Evolutionary conservation across 2,888 invertebrate genomes (phyloP).

Genomic region (Epirrita christyi): DNA sequence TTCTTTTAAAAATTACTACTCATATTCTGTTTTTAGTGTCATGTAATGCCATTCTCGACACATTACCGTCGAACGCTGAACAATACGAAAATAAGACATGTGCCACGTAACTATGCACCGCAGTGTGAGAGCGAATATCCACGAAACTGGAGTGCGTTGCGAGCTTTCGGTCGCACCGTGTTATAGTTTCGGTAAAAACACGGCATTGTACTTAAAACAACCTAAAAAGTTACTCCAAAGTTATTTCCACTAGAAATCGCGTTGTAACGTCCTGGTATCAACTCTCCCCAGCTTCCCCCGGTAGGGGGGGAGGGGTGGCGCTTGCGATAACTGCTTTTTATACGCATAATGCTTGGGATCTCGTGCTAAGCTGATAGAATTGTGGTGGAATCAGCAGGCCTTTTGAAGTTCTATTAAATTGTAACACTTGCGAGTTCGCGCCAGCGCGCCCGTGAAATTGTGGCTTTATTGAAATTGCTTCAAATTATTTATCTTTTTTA

Average conservation of each 20-base stretch:
- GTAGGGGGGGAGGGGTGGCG: conserved; percentile 29
- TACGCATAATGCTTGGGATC: conserved; percentile 82
- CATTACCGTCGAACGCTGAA: conserved; percentile 46
- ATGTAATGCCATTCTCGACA: too few relatives aligned
- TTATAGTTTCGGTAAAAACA: conserved; percentile 51
- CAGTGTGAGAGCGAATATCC: conserved; percentile 24
- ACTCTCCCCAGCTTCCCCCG: conserved; percentile 36
- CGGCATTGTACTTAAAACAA: conserved; percentile 67
- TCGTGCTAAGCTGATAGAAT: conserved; percentile 84
- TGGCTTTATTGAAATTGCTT: conserved; percentile 78
- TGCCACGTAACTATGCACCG: conserved; percentile 36
- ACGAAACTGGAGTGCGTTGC: conserved; percentile 41
- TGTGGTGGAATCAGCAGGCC: conserved; percentile 82
- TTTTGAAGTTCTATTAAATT: conserved; percentile 84
- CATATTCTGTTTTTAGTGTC: too few relatives aligned
- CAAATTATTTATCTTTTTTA: conserved; percentile 70
- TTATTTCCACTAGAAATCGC: conserved; percentile 53
- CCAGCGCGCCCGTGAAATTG: conserved; percentile 81
- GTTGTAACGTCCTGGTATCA: conserved; percentile 50
- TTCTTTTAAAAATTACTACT: too few relatives aligned
- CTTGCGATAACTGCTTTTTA: conserved; percentile 81
- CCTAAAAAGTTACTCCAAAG: conserved; percentile 61
- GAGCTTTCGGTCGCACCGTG: conserved; percentile 42
- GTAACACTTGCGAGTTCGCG: conserved; percentile 79
- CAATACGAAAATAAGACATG: conserved; percentile 51